A percentile compares a stretch with the other conserved stretches of the same genome.
These are phyloP conservation scores for Cryptus viduatorius DNA, from an alignment of 2,888 invertebrate genomes.

Conservation along the genomic window DNA sequence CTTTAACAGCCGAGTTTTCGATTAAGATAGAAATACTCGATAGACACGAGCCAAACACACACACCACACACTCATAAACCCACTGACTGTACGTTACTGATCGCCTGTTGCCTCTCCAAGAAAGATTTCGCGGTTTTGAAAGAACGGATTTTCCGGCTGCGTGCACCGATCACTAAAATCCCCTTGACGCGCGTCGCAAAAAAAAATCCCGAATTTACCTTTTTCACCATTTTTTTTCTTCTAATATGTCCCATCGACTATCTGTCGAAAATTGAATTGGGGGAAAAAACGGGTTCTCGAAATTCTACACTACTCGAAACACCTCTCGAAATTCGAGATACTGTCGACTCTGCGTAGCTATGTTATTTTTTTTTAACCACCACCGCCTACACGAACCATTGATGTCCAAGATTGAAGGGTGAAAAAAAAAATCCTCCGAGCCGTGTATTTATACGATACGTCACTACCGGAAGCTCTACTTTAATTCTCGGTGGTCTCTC, in stretches of 20 bases:
- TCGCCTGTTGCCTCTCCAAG: slow-evolving; percentile 9
- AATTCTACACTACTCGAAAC: slow-evolving; percentile 44
- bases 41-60: slow-evolving; percentile 16
- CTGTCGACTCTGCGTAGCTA: background rate
- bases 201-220: background rate
- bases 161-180: background rate
- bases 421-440: slow-evolving; percentile 12
- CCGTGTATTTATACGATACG: slow-evolving; percentile 12
- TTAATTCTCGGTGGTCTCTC: slow-evolving; percentile 1
- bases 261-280: background rate
- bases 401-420: slow-evolving; percentile 6
- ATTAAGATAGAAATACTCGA: slow-evolving; percentile 52
- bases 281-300: slow-evolving; percentile 22
- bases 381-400: background rate
- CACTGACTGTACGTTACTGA: background rate
- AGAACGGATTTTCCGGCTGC: slow-evolving; percentile 45
- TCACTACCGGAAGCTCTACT: slow-evolving; percentile 26
- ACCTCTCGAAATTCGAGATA: slow-evolving; percentile 40
- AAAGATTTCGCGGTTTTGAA: slow-evolving; percentile 20
- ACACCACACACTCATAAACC: background rate
- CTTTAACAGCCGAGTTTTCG: slow-evolving; percentile 45
- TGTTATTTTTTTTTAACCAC: background rate
- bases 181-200: background rate
- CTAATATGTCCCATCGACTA: background rate
- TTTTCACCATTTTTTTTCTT: background rate